Conservation (phyloP, 2,797 vertebrate genomes). For the Lagocephalus sceleratus region DNA sequence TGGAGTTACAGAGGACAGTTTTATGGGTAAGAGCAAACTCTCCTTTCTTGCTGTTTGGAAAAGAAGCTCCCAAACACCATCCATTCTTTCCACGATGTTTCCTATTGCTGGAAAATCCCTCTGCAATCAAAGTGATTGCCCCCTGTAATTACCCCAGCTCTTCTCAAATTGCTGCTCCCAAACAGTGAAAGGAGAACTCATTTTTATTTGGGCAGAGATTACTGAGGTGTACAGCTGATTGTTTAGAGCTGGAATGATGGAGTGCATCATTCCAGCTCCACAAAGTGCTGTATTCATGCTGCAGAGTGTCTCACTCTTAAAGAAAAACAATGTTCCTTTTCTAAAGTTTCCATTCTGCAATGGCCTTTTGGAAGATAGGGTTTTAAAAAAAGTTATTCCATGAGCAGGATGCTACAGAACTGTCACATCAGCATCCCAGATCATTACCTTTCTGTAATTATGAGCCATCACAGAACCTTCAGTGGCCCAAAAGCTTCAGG, state of each 20-base stretch:
- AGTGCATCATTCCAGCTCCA: too few relatives aligned
- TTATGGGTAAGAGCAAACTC: constrained; percentile 17
- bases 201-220: constrained; percentile 53
- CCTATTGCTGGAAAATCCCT: constrained; percentile 37
- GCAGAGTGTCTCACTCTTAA: constrained; percentile 7
- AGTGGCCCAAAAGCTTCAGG: too few relatives aligned
- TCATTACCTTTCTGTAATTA: too few relatives aligned
- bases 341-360: too few relatives aligned
- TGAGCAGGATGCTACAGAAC: too few relatives aligned
- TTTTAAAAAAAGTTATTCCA: too few relatives aligned
- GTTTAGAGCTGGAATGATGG: constrained; percentile 4
- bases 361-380: too few relatives aligned
- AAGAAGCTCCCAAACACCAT: constrained; percentile 1
- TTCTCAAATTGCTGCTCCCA: constrained; percentile 50
- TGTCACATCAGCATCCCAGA: too few relatives aligned
- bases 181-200: constrained; percentile 47
- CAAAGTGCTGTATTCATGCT: constrained; percentile 44
- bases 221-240: constrained; percentile 51
- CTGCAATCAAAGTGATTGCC: constrained; percentile 52
- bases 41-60: constrained; percentile 12
- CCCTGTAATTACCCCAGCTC: constrained; percentile 62
- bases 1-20: constrained; percentile 1
- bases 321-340: too few relatives aligned
- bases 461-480: too few relatives aligned
- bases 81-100: constrained; percentile 21